These are phyloP conservation scores for Turritopsis dohrnii DNA, from an alignment of 30 jellyfish, hydroid and myxozoan genomes.

Conservation along the genomic window DNA sequence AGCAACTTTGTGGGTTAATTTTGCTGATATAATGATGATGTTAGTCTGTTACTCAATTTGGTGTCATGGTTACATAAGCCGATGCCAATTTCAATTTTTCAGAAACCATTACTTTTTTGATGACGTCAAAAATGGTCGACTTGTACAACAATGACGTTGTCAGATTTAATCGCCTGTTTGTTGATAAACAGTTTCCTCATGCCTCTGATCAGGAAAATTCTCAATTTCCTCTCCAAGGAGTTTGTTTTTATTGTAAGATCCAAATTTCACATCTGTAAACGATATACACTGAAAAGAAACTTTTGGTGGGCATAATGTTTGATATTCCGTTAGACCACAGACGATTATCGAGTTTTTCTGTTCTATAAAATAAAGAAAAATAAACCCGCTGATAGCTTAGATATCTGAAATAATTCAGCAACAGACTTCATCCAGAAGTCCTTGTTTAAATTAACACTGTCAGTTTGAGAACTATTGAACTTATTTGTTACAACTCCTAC, in stretches of 20 bases:
- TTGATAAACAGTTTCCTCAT: neutral
- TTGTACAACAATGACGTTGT: neutral
- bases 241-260: no score
- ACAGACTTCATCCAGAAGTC: no score
- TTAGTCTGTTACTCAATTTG: neutral
- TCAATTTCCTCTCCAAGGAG: no score
- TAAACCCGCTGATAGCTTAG: no score
- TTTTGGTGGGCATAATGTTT: constrained; percentile 1
- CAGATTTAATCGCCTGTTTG: neutral
- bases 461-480: no score
- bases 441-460: no score
- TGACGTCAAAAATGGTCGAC: neutral
- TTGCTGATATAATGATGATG: neutral
- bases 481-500: no score
- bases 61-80: neutral
- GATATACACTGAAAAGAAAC: constrained; percentile 2
- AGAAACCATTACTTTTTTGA: neutral
- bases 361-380: neutral
- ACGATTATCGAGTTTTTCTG: neutral
- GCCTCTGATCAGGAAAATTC: neutral
- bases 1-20: neutral
- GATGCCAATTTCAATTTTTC: neutral
- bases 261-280: neutral
- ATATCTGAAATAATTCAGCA: no score
- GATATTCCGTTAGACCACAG: neutral